These are phyloP conservation scores for Portevinia maculata DNA, from an alignment of 2,888 invertebrate genomes.

Conservation along the genomic window DNA sequence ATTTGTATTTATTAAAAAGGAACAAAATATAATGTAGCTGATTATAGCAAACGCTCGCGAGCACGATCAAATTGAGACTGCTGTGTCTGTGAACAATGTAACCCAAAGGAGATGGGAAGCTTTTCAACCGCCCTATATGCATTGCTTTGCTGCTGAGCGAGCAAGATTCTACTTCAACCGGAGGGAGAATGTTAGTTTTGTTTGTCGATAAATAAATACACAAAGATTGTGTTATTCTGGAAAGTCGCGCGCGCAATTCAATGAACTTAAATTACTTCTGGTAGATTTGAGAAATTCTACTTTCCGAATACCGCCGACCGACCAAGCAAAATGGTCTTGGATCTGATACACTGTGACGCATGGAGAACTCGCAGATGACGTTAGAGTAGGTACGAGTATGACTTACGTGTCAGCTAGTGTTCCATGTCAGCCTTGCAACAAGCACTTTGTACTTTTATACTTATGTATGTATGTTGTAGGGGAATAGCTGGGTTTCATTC, in stretches of 20 bases:
- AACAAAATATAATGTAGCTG: not conserved
- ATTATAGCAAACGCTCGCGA: conserved; percentile 54
- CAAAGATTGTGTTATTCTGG: conserved; percentile 43
- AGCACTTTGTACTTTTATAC: not conserved
- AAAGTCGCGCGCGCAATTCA: conserved; percentile 60
- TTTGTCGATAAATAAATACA: conserved; percentile 56
- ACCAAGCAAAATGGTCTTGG: not conserved
- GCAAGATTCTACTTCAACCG: conserved; percentile 35
- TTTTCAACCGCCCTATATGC: conserved; percentile 38
- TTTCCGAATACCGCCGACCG: conserved; percentile 5
- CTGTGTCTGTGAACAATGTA: conserved; percentile 56
- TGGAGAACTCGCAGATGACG: conserved; percentile 21
- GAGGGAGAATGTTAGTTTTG: conserved; percentile 50
- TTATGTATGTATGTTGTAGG: no score
- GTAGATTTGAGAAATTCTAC: conserved; percentile 40
- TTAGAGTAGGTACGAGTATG: not conserved
- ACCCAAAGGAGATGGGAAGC: conserved; percentile 61
- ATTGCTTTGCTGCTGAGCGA: conserved; percentile 49
- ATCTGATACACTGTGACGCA: not conserved
- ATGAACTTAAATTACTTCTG: conserved; percentile 56
- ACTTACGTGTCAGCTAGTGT: conserved; percentile 2
- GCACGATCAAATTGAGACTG: conserved; percentile 65
- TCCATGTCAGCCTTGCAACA: not conserved
- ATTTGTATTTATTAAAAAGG: conserved; percentile 1
- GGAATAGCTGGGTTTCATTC: not conserved